Conservation (phyloP, 1,140 invertebrate species). For the Caenorhabditis inopinata region DNA sequence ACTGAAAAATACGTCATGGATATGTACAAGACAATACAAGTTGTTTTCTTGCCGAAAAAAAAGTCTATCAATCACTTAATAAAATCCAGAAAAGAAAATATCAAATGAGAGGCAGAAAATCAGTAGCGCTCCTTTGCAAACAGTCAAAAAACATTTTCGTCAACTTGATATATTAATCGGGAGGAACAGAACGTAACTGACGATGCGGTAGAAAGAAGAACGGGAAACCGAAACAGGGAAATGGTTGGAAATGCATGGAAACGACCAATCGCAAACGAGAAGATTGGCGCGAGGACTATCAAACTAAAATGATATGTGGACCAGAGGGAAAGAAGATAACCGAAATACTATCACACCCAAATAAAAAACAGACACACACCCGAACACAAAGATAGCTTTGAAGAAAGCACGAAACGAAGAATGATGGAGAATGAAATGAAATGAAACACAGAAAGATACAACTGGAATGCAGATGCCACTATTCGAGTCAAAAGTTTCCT, state of each 20-base stretch:
- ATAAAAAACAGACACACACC: no score
- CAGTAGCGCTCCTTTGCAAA: slow-evolving; percentile 15
- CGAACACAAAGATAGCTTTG: no score
- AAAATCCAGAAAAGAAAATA: slow-evolving; percentile 19
- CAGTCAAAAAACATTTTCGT: slow-evolving; percentile 26
- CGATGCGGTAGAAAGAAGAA: neutral
- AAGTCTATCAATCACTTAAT: neutral
- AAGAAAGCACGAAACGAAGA: neutral
- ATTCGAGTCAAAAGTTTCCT: neutral
- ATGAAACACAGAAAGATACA: neutral
- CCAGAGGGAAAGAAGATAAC: neutral
- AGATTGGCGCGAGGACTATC: neutral
- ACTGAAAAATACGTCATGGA: neutral
- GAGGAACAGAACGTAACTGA: neutral
- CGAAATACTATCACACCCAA: no score
- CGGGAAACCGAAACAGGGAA: neutral
- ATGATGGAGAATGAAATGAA: neutral
- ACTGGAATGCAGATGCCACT: slow-evolving; percentile 9
- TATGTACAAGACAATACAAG: no score
- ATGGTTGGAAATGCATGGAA: slow-evolving; percentile 34
- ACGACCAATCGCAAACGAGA: neutral
- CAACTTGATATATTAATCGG: slow-evolving; percentile 19
- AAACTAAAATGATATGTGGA: neutral
- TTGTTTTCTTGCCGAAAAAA: neutral
- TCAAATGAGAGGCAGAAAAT: neutral